phyloP scores from a whole-genome alignment of 2,113 vertebrate species.

The Sphaerodactylus townsendi region DNA sequence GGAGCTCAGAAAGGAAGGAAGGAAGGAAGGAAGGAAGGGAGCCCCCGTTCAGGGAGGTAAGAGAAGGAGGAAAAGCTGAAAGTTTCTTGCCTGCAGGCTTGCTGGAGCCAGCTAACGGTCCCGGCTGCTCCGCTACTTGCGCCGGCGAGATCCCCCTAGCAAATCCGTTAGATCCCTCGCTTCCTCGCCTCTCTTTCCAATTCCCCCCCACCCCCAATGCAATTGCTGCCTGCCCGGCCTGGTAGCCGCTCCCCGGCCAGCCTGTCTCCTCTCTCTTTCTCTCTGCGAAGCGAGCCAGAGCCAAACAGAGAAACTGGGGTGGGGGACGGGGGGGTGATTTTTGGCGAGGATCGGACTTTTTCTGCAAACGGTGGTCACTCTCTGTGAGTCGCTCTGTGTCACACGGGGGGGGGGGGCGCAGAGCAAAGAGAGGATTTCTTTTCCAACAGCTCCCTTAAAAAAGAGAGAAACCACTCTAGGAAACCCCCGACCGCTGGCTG shows the following conservation, averaged over 20 bases:
- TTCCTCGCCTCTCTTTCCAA: neutral
- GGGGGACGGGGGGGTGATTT: neutral
- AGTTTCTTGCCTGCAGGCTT: constrained; percentile 57
- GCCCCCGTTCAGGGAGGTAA: neutral
- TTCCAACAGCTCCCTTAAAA: constrained; percentile 2
- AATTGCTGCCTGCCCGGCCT: constrained; percentile 26
- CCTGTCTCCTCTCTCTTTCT: neutral
- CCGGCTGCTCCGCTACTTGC: neutral
- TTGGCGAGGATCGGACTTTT: neutral
- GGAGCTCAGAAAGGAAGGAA: neutral
- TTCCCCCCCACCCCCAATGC: neutral
- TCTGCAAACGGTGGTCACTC: constrained; percentile 23
- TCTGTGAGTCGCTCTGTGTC: constrained; percentile 29
- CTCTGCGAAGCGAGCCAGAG: neutral
- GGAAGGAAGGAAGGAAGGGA: neutral
- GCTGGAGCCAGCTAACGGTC: constrained; percentile 34
- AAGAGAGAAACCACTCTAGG: neutral
- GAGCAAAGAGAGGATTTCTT: neutral
- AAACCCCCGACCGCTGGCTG: constrained; percentile 14
- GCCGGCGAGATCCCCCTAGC: constrained; percentile 4
- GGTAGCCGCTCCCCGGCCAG: neutral
- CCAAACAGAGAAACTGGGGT: too few relatives aligned
- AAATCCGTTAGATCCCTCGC: neutral
- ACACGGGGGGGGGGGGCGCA: constrained; percentile 13
- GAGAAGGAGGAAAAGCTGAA: constrained; percentile 40